phyloP scores from a whole-genome alignment of 2,888 invertebrate species.

The Tineola bisselliella region DNA sequence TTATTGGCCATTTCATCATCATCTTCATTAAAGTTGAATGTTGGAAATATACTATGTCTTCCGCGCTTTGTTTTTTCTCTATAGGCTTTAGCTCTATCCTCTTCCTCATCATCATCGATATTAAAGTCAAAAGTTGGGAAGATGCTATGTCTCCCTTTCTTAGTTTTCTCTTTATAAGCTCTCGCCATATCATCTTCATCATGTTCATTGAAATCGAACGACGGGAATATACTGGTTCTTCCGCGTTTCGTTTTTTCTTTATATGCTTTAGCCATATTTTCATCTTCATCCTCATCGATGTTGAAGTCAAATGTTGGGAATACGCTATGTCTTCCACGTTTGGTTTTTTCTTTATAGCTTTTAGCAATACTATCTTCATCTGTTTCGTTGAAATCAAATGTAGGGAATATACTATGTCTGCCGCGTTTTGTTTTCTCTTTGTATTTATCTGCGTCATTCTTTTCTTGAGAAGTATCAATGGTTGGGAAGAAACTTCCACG shows the following conservation, averaged over 20 bases:
- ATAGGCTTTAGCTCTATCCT: constrained; percentile 18
- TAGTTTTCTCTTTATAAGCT: constrained; percentile 46
- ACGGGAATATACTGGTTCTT: constrained; percentile 50
- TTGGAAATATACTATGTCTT: constrained; percentile 19
- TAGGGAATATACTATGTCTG: constrained; percentile 47
- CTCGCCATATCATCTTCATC: constrained; percentile 31
- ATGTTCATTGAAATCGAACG: constrained; percentile 49
- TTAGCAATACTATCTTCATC: constrained; percentile 2
- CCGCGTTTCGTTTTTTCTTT: constrained; percentile 31
- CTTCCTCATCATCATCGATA: constrained; percentile 46
- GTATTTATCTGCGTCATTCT: constrained; percentile 28
- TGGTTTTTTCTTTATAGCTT: constrained; percentile 42
- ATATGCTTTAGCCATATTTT: constrained; percentile 11
- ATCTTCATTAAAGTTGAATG: constrained; percentile 45
- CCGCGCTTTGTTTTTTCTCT: constrained; percentile 12
- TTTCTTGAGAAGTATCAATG: constrained; percentile 35
- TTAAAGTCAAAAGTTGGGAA: constrained; percentile 56
- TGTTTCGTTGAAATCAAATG: constrained; percentile 21
- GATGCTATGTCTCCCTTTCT: constrained; percentile 46
- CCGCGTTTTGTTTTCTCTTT: constrained; percentile 39
- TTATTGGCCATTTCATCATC: constrained; percentile 27
- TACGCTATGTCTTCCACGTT: constrained; percentile 44
- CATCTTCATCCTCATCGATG: constrained; percentile 12
- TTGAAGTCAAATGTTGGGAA: constrained; percentile 57
- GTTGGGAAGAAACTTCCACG: constrained; percentile 50